Conservation (phyloP, 2,113 vertebrate genomes). For the Macquaria ambigua region DNA sequence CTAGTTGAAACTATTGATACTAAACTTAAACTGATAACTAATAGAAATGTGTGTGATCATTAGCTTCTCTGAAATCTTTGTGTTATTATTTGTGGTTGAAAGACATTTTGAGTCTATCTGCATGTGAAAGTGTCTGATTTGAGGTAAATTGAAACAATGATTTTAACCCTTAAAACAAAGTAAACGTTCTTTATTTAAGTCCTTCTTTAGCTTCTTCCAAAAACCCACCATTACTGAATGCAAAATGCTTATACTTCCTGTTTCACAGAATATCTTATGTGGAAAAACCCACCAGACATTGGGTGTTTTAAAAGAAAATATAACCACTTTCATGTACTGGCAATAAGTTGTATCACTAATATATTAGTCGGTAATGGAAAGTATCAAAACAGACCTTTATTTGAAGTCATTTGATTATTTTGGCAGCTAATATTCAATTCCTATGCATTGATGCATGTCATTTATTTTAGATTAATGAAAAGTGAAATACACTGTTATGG, state of each 20-base stretch:
- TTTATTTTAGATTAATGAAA: conserved; percentile 15
- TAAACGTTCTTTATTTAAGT: background rate
- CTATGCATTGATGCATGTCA: background rate
- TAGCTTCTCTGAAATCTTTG: background rate
- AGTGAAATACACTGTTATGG: background rate
- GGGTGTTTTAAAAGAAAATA: background rate
- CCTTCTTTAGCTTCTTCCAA: background rate
- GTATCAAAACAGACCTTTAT: conserved; percentile 1
- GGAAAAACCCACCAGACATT: background rate
- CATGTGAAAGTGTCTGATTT: background rate
- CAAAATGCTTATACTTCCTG: background rate
- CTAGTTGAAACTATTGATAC: background rate
- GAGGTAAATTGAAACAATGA: background rate
- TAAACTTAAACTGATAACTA: background rate
- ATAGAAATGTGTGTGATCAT: background rate
- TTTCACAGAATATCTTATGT: background rate
- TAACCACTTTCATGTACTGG: background rate
- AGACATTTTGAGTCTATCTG: background rate
- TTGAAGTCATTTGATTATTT: background rate
- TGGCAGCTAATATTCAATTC: background rate
- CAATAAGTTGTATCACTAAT: background rate
- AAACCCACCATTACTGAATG: background rate
- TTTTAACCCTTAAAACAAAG: background rate
- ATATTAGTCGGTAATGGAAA: background rate
- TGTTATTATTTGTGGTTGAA: background rate